These are phyloP conservation scores for Drosophila kuntzei DNA, from an alignment of 2,888 invertebrate species.

Conservation along the genomic window DNA sequence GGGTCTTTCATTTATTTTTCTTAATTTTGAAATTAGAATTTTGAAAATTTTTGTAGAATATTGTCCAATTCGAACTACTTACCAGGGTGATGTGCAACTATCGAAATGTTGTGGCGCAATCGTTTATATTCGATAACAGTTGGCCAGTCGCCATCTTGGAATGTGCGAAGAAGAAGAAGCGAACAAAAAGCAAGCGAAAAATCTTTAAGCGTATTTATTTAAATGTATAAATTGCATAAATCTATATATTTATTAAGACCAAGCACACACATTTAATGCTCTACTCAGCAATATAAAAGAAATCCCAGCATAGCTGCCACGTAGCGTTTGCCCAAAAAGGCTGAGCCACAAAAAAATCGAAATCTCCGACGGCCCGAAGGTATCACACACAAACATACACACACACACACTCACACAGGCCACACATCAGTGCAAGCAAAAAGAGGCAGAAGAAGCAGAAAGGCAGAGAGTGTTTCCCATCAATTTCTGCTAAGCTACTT, in stretches of 20 bases:
- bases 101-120: conserved; percentile 47
- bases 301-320: conserved; percentile 57
- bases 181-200: conserved; percentile 80
- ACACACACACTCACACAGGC: conserved; percentile 21
- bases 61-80: no score
- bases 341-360: conserved; percentile 67
- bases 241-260: conserved; percentile 50
- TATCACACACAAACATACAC: conserved; percentile 40
- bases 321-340: conserved; percentile 48
- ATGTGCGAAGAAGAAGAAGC: conserved; percentile 66
- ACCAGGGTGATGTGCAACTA: conserved; percentile 35
- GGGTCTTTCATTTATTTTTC: no score
- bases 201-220: conserved; percentile 74
- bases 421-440: conserved; percentile 50
- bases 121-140: conserved; percentile 51
- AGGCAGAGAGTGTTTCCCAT: conserved; percentile 52
- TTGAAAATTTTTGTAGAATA: no score
- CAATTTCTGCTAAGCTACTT: conserved; percentile 41
- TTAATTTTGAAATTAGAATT: no score
- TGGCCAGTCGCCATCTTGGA: conserved; percentile 61
- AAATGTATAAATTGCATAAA: conserved; percentile 72
- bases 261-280: conserved; percentile 47
- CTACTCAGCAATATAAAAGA: conserved; percentile 50
- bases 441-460: conserved; percentile 50
- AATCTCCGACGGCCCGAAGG: conserved; percentile 64